These are phyloP conservation scores for Andrena haemorrhoa DNA, from an alignment of 2,888 invertebrate species.

Conservation along the genomic window DNA sequence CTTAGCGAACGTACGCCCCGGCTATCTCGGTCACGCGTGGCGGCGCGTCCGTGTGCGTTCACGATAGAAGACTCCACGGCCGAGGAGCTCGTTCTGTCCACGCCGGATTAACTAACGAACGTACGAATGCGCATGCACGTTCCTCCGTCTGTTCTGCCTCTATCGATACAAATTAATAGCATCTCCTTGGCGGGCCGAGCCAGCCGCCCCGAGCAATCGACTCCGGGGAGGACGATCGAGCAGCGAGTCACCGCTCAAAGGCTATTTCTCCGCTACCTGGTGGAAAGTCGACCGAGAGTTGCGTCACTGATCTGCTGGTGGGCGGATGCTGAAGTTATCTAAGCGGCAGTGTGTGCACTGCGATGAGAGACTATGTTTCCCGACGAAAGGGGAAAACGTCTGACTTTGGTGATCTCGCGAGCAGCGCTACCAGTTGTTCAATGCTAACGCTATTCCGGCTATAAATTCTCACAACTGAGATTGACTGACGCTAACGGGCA, in stretches of 20 bases:
- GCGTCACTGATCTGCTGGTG: slow-evolving; percentile 30
- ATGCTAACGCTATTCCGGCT: background rate
- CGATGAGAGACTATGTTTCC: background rate
- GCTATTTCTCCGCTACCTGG: slow-evolving; percentile 26
- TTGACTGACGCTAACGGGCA: background rate
- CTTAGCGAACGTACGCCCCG: slow-evolving; percentile 52
- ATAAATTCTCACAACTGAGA: background rate
- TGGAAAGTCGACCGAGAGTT: slow-evolving; percentile 12
- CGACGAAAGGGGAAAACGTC: slow-evolving; percentile 21
- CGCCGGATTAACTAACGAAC: slow-evolving; percentile 72
- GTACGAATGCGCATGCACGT: slow-evolving; percentile 71
- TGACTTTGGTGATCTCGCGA: background rate
- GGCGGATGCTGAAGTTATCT: slow-evolving; percentile 56
- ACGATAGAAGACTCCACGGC: slow-evolving; percentile 53
- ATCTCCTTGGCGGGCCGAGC: slow-evolving; percentile 45
- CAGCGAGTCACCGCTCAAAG: slow-evolving; percentile 42
- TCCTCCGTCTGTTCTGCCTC: slow-evolving; percentile 63
- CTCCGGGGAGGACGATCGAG: slow-evolving; percentile 12
- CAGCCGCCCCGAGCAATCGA: slow-evolving; percentile 21
- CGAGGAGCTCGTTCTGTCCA: slow-evolving; percentile 58
- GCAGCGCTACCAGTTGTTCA: slow-evolving; percentile 2
- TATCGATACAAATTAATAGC: slow-evolving; percentile 78
- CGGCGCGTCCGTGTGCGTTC: slow-evolving; percentile 38
- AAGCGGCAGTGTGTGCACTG: background rate
- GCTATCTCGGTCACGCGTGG: slow-evolving; percentile 66